Evolutionary conservation across 1,140 invertebrate genomes (phyloP).

Genomic region (Drosophila albomicans): DNA sequence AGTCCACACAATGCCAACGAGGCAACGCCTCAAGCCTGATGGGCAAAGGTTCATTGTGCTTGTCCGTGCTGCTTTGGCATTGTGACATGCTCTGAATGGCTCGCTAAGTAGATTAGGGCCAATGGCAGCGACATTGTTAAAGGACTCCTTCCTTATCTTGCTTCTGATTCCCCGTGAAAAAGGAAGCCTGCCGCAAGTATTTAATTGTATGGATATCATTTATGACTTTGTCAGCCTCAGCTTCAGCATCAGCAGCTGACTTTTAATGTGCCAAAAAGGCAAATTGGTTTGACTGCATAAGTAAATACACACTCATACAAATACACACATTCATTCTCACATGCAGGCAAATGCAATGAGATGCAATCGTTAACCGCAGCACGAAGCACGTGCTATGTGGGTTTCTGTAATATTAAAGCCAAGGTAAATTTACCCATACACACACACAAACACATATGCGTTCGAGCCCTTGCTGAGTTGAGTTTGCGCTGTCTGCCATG

Average conservation of each 20-base stretch:
- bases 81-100: slow-evolving; percentile 65
- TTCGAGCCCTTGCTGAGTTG: not conserved
- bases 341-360: slow-evolving; percentile 48
- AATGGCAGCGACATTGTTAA: slow-evolving; percentile 64
- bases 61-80: slow-evolving; percentile 45
- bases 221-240: slow-evolving; percentile 37
- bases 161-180: not conserved
- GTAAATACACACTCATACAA: slow-evolving; percentile 37
- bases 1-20: slow-evolving; percentile 20
- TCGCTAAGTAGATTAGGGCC: slow-evolving; percentile 79
- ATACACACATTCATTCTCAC: slow-evolving; percentile 16
- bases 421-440: slow-evolving; percentile 44
- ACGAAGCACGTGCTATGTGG: slow-evolving; percentile 57
- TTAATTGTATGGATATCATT: slow-evolving; percentile 63
- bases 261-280: slow-evolving; percentile 65
- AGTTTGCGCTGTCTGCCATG: slow-evolving; percentile 5
- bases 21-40: slow-evolving; percentile 22
- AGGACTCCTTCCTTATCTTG: not conserved
- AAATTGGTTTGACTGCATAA: slow-evolving; percentile 73
- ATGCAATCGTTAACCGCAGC: slow-evolving; percentile 73
- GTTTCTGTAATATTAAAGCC: slow-evolving; percentile 55
- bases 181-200: slow-evolving; percentile 46
- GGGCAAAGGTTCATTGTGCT: slow-evolving; percentile 62
- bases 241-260: slow-evolving; percentile 12
- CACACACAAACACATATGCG: slow-evolving; percentile 7